Base-by-base conservation (phyloP, 2,888 invertebrate genomes). In the Diploptera punctata region DNA sequence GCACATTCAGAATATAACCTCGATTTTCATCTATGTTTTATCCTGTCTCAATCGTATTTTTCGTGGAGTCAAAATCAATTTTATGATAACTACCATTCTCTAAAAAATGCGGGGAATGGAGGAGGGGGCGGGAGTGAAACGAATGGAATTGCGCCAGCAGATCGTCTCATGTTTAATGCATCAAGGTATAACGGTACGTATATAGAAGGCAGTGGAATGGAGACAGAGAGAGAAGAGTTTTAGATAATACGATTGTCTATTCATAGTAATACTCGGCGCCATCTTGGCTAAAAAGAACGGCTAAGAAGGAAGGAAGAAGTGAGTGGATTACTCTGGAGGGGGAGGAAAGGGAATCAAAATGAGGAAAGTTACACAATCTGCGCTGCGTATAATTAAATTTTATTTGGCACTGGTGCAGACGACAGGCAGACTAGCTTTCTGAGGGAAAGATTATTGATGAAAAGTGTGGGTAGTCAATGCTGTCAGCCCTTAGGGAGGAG, bases 291-390 rank as follows among this genome's bases (percentile, higher is more conserved):
- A 70, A 70, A 70, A 70, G 62, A 70, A 70, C 33, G 44, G 62
- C 24, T 47, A 52, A 62, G 62, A 62, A 38, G 62, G 62, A 67
- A 68, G 68, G 33, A 47, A 21, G 68, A 61, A 21, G 54, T 31
- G 33, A 38, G 67, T 60, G 70, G 49, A 68, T 21, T 21, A n/a
- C 19, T n/a, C 31, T 18, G 26, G 31, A 49, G 26, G 44, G 16
- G 67, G 38, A 49, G 19, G 65, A 62, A 38, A 47, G 61, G 67
- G 60, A 69, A 65, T 69, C 67, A 57, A 69, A 74, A 72, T 71
- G 71, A 71, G 71, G 71, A 71, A 71, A 71, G 67, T 73, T 73
- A 70, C 70, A 70, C 67, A 67, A 49, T 65, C 47, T 67, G 69
- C 18, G 73, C 60, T 47, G 47, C 61, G 68, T 72, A 61, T 68